Base-by-base conservation (phyloP, 2,113 vertebrate genomes). In the rat (Rattus norvegicus) region DNA sequence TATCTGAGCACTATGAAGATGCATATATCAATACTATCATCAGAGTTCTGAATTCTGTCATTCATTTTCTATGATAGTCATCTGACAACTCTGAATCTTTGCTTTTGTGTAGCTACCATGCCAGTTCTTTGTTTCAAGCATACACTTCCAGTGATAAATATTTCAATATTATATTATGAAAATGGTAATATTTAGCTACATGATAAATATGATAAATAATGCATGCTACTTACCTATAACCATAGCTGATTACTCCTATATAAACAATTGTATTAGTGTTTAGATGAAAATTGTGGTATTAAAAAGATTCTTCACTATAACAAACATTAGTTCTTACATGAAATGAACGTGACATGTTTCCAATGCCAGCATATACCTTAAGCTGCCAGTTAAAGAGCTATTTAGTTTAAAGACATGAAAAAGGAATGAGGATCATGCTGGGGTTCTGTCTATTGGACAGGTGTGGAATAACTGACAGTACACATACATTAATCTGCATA, bases 51-150 rank as follows among this genome's bases (percentile, higher is more conserved):
- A n/a, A n/a, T n/a, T n/a, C n/a, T n/a, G n/a, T n/a, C n/a, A n/a
- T n/a, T n/a, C n/a, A n/a, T n/a, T 63, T 96, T 72, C 92, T 92
- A 79, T 92, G 59, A 5, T 81, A 52, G 6, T 72, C 85, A 28
- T 43, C 36, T 91, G 67, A 9, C 81, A 92, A 91, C 33, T 91
- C 76, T 93, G 26, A 1, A 93, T 93, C n/a, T 89, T 91, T 90
- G 7, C 39, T 92, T 88, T 77, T 52, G 1, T 5, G 16, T 47
- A 80, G 75, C 26, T 79, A 72, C 0, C 24, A 87, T 88, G 19
- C n/a, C n/a, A n/a, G n/a, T 89, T 59, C 63, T 69, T 94, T 72
- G 85, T 95, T 77, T 86, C 43, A 92, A 13, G 12, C 5, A 20
- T 43, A 56, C 20, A 22, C 30, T 94, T 95, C 36, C 10, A 87